Conservation (phyloP, 53 echinoderm and acorn worm species). For the Holothuria scabra region DNA sequence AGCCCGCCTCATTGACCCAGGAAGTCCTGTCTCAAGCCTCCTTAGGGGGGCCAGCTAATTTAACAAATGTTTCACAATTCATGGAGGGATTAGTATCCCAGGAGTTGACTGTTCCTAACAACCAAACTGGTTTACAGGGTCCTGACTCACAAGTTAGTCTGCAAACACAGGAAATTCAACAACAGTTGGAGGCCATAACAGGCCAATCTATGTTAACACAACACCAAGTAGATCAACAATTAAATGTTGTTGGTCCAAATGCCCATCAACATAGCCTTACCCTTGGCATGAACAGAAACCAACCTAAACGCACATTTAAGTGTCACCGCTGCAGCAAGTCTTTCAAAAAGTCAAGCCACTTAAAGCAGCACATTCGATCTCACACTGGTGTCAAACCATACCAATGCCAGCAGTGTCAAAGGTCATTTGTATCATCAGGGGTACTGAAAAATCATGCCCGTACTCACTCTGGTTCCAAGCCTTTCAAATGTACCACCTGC, state of each 20-base stretch:
- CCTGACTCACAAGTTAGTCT: constrained; percentile 90
- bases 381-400: constrained; percentile 96
- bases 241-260: neutral
- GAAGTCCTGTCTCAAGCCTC: constrained; percentile 70
- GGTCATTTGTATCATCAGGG: constrained; percentile 90
- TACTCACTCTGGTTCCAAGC: constrained; percentile 83
- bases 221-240: constrained; percentile 44
- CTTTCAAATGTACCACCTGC: constrained; percentile 81
- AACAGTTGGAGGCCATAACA: constrained; percentile 95
- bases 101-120: constrained; percentile 17
- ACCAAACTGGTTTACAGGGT: constrained; percentile 8
- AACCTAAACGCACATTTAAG: constrained; percentile 73
- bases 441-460: constrained; percentile 83
- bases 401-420: constrained; percentile 80
- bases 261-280: constrained; percentile 9
- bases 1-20: constrained; percentile 61
- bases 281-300: constrained; percentile 43
- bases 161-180: constrained; percentile 97
- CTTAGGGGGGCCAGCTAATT: constrained; percentile 41
- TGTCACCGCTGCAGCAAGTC: constrained; percentile 83
- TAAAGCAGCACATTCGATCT: constrained; percentile 95
- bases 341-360: constrained; percentile 96
- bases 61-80: constrained; percentile 65
- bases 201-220: constrained; percentile 71
- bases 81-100: constrained; percentile 32